Percentiles rank a stretch among this genome's conserved stretches.
Evolutionary conservation across 2,113 vertebrate species (phyloP).

Genomic region (Hymenochirus boettgeri): DNA sequence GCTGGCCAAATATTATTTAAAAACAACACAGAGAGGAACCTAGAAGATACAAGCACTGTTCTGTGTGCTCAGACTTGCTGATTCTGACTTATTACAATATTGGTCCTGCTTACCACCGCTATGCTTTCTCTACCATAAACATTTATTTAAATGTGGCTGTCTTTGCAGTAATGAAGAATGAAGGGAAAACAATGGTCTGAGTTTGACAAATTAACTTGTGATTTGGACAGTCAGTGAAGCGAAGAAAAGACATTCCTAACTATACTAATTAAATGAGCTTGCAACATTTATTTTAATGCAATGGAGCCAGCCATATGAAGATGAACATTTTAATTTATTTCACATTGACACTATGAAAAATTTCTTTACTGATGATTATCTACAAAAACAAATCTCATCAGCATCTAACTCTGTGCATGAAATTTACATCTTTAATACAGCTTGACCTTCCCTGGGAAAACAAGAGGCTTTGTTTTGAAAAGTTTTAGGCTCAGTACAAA

Average conservation of each 20-base stretch:
- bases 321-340: constrained; percentile 89
- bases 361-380: constrained; percentile 72
- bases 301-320: constrained; percentile 82
- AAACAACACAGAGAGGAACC: not conserved
- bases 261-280: constrained; percentile 87
- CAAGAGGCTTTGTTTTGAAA: constrained; percentile 44
- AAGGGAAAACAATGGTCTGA: constrained; percentile 85
- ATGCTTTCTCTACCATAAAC: constrained; percentile 79
- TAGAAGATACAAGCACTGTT: constrained; percentile 15
- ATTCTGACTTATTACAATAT: constrained; percentile 67
- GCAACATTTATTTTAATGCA: constrained; percentile 87
- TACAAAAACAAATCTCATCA: constrained; percentile 81
- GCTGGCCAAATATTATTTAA: constrained; percentile 61
- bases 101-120: constrained; percentile 68
- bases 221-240: constrained; percentile 84
- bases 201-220: constrained; percentile 89
- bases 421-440: constrained; percentile 68
- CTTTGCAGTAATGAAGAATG: constrained; percentile 82
- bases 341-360: constrained; percentile 81
- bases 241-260: constrained; percentile 79
- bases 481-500: no score
- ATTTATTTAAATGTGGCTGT: constrained; percentile 82
- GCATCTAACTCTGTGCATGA: constrained; percentile 67
- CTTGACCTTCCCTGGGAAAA: constrained; percentile 70
- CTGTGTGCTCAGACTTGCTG: constrained; percentile 53